Conservation (phyloP, 1,140 invertebrate genomes). For the Riptortus pedestris region DNA sequence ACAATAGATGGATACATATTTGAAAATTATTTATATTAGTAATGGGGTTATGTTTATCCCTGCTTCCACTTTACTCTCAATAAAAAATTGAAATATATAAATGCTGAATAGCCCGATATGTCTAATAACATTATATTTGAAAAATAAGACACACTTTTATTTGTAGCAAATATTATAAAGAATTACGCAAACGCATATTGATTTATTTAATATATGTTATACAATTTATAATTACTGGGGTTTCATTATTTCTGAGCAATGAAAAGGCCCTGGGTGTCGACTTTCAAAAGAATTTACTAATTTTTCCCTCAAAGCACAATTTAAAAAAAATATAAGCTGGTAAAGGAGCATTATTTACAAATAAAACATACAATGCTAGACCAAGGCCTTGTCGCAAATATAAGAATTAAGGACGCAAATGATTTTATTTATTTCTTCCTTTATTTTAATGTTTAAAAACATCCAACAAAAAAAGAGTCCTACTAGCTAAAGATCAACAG, state of each 20-base stretch:
- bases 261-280: not conserved
- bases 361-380: too few species aligned
- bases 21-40: not conserved
- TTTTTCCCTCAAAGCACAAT: too few species aligned
- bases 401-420: conserved; percentile 6
- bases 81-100: not conserved
- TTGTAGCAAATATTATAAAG: not conserved
- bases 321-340: too few species aligned
- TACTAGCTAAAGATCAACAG: conserved; percentile 4
- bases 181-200: not conserved
- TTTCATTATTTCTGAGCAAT: conserved; percentile 13
- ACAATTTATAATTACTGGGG: not conserved
- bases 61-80: too few species aligned
- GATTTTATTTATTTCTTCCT: not conserved
- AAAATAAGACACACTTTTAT: conserved; percentile 1
- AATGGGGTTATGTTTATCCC: not conserved
- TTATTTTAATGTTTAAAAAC: not conserved
- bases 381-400: not conserved
- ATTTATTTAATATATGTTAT: not conserved
- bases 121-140: not conserved
- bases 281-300: too few species aligned
- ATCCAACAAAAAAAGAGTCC: not conserved
- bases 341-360: too few species aligned
- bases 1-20: too few species aligned
- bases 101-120: conserved; percentile 5